phyloP scores from a whole-genome alignment of 2,888 invertebrate species.

The Cosmopolites sordidus region DNA sequence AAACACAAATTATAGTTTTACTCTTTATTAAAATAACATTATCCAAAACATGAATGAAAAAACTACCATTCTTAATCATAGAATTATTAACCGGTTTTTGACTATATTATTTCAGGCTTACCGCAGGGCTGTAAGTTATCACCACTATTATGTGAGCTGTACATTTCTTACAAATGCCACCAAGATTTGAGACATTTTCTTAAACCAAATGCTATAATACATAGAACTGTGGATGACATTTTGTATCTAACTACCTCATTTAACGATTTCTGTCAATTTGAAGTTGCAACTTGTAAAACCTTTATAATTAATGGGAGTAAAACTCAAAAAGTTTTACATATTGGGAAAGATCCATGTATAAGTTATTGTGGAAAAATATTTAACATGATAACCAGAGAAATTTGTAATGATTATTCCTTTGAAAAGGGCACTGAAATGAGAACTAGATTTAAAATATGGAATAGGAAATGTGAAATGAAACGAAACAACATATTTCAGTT shows the following conservation, averaged over 20 bases:
- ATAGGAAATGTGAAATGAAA: constrained; percentile 5
- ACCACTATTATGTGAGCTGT: constrained; percentile 18
- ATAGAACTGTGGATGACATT: constrained; percentile 22
- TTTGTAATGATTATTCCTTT: constrained; percentile 12
- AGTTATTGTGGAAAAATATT: constrained; percentile 21
- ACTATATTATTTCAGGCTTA: constrained; percentile 17
- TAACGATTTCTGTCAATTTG: constrained; percentile 11
- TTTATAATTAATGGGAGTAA: constrained; percentile 15
- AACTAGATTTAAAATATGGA: constrained; percentile 23
- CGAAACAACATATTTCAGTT: constrained; percentile 4
- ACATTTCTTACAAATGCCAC: constrained; percentile 10
- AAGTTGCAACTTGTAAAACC: constrained; percentile 6
- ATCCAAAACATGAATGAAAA: no score
- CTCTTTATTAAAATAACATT: neutral
- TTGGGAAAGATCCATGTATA: constrained; percentile 9
- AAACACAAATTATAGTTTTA: neutral
- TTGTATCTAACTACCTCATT: constrained; percentile 12
- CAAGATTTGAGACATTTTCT: constrained; percentile 8
- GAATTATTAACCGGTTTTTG: no score
- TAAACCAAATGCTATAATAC: constrained; percentile 10
- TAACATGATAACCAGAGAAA: constrained; percentile 16
- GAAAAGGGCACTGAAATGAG: constrained; percentile 12
- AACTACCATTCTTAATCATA: no score
- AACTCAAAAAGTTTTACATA: constrained; percentile 6
- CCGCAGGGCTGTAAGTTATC: constrained; percentile 20